A percentile compares a stretch with the other conserved stretches of the same genome.
phyloP scores from a whole-genome alignment of 2,888 invertebrate genomes.

The Bellardia pandia region DNA sequence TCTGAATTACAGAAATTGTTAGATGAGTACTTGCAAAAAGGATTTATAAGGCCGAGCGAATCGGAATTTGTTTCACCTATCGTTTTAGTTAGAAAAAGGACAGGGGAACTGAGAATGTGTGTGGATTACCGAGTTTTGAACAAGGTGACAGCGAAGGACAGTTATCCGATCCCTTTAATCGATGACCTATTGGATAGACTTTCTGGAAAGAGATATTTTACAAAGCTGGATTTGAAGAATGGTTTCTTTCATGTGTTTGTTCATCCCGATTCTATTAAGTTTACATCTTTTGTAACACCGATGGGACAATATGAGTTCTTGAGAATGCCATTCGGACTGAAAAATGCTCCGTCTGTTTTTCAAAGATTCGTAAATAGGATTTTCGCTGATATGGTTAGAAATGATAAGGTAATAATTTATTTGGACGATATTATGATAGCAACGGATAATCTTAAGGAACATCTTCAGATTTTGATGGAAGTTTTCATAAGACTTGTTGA shows the following conservation, averaged over 20 bases:
- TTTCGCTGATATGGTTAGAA: too few relatives aligned
- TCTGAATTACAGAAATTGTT: constrained; percentile 36
- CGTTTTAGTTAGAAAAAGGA: constrained; percentile 32
- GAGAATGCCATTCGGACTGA: too few relatives aligned
- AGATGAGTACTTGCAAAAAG: constrained; percentile 42
- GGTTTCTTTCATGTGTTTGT: background rate
- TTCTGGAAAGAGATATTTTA: constrained; percentile 12
- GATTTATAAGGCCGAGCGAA: constrained; percentile 55
- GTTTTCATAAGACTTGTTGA: too few relatives aligned
- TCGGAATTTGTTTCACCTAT: constrained; percentile 59
- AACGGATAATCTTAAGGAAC: too few relatives aligned
- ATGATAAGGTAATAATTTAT: too few relatives aligned
- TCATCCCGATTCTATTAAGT: constrained; percentile 16
- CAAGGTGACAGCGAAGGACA: constrained; percentile 1
- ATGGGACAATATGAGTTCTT: too few relatives aligned
- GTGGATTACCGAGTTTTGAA: constrained; percentile 21
- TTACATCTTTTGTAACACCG: constrained; percentile 14
- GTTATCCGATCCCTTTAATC: constrained; percentile 1
- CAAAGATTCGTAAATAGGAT: too few relatives aligned
- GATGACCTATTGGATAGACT: constrained; percentile 24
- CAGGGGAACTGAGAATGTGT: constrained; percentile 6
- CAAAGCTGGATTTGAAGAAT: background rate
- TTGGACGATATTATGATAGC: too few relatives aligned
- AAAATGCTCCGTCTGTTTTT: too few relatives aligned
- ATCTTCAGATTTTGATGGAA: too few relatives aligned